Evolutionary conservation across 2,888 invertebrate species (phyloP).

Genomic region (Zygaena filipendulae): DNA sequence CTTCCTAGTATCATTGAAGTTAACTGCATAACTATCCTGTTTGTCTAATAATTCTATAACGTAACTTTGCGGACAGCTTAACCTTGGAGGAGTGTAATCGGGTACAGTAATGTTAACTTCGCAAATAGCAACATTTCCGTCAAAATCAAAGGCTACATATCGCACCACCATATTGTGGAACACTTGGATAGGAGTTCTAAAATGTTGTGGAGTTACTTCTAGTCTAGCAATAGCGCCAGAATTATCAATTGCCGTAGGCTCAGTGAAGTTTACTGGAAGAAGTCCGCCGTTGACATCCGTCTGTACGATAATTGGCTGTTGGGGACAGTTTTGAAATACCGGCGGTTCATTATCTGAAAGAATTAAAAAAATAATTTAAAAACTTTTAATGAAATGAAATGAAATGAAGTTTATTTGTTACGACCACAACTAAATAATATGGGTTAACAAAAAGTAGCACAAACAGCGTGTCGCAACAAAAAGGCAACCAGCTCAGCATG

Average conservation of each 20-base stretch:
- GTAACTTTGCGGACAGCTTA: slow-evolving; percentile 94
- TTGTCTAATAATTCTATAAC: slow-evolving; percentile 91
- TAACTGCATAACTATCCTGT: slow-evolving; percentile 90
- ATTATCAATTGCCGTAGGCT: slow-evolving; percentile 94
- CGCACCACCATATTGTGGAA: slow-evolving; percentile 93
- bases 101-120: slow-evolving; percentile 96
- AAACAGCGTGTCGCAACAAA: no score
- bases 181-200: slow-evolving; percentile 86
- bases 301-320: slow-evolving; percentile 89
- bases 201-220: slow-evolving; percentile 92
- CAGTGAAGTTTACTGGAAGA: slow-evolving; percentile 90
- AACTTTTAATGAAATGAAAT: no score
- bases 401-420: no score
- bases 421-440: no score
- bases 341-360: slow-evolving; percentile 92
- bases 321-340: slow-evolving; percentile 95
- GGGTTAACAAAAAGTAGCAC: no score
- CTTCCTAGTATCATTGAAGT: slow-evolving; percentile 89
- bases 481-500: no score
- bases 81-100: slow-evolving; percentile 89
- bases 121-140: slow-evolving; percentile 97
- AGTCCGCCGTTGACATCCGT: slow-evolving; percentile 91
- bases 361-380: slow-evolving; percentile 9
- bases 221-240: slow-evolving; percentile 93
- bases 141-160: slow-evolving; percentile 97